phyloP scores from a whole-genome alignment of 2,113 vertebrate species.

The Pachyramphus minor region DNA sequence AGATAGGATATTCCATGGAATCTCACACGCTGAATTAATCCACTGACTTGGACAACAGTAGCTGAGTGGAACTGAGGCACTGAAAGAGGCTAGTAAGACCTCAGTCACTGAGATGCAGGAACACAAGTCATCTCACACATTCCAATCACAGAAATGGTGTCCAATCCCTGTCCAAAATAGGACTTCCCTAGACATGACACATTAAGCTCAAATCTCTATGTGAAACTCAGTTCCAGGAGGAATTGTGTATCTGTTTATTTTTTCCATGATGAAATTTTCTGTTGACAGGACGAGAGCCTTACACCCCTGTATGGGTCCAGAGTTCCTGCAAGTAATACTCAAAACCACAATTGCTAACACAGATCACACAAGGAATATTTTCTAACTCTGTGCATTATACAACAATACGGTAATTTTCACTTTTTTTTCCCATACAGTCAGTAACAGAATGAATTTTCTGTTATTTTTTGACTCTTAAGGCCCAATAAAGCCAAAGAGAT shows the following conservation, averaged over 20 bases:
- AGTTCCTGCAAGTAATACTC: not conserved
- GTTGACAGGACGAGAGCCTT: not conserved
- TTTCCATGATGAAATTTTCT: not conserved
- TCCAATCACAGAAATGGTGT: too few species aligned
- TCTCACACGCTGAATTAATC: not conserved
- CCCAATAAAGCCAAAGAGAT: not conserved
- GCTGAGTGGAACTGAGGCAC: not conserved
- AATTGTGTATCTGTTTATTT: not conserved
- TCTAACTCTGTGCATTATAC: not conserved
- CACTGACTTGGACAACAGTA: not conserved
- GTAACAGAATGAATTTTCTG: not conserved
- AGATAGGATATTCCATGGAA: fast-evolving
- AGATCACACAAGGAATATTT: not conserved
- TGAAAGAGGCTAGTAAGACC: not conserved
- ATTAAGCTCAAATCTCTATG: not conserved
- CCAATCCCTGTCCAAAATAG: not conserved
- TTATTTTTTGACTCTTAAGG: not conserved
- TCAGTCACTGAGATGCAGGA: fast-evolving
- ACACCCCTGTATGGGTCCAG: not conserved
- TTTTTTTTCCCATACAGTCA: not conserved
- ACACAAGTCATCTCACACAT: not conserved
- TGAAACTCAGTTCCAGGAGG: not conserved
- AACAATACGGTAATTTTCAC: not conserved
- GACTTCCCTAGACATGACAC: too few species aligned
- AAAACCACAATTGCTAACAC: not conserved